A percentile compares a stretch with the other conserved stretches of the same genome.
These are phyloP conservation scores for Lordiphosa collinella DNA, from an alignment of 1,140 invertebrate genomes.

Conservation along the genomic window DNA sequence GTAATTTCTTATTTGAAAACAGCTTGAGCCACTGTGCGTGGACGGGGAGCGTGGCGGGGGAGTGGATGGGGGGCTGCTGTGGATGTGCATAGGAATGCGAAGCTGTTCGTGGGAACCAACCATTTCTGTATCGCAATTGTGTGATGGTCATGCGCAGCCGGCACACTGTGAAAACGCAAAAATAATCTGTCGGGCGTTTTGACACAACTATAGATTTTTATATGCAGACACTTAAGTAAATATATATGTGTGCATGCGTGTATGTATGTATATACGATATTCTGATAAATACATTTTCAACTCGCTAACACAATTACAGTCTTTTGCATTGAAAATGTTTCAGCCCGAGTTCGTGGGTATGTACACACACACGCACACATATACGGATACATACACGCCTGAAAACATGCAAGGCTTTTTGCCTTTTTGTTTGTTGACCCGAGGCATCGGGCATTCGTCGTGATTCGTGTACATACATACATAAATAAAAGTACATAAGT, in stretches of 20 bases:
- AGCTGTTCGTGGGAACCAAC: background rate
- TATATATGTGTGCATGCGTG: background rate
- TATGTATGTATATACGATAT: background rate
- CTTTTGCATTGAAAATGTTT: constrained; percentile 1
- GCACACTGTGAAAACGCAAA: constrained; percentile 24
- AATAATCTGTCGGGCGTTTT: constrained; percentile 26
- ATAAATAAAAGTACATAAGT: background rate
- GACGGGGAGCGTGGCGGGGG: too few relatives aligned
- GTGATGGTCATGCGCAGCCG: constrained; percentile 60
- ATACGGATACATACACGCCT: constrained; percentile 7
- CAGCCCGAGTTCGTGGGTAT: background rate
- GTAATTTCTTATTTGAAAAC: too few relatives aligned
- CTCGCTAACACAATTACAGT: constrained; percentile 7
- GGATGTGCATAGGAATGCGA: too few relatives aligned
- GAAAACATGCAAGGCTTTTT: constrained; percentile 47
- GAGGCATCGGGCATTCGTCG: constrained; percentile 20
- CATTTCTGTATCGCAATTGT: constrained; percentile 63
- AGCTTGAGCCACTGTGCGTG: too few relatives aligned
- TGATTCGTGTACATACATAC: constrained; percentile 23
- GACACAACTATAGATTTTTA: constrained; percentile 3
- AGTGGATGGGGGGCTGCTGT: too few relatives aligned
- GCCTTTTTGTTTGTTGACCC: constrained; percentile 45
- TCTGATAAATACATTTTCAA: constrained; percentile 1
- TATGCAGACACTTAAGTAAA: background rate
- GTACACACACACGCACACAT: background rate